Evolutionary conservation across 1,140 invertebrate genomes (phyloP).

Genomic region (Macrosteles quadrilineatus): DNA sequence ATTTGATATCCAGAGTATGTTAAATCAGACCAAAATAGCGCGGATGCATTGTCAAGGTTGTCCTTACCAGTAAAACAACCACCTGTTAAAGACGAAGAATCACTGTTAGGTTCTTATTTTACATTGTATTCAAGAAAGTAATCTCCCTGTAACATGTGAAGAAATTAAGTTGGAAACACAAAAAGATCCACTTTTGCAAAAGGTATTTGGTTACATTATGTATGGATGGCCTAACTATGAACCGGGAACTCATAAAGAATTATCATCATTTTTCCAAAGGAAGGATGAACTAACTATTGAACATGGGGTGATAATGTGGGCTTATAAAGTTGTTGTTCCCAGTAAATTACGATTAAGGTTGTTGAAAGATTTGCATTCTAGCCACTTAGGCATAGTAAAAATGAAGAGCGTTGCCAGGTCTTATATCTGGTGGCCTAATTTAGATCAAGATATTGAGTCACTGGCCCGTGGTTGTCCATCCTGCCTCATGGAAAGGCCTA

Average conservation of each 20-base stretch:
- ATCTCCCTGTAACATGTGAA: slow-evolving; percentile 3
- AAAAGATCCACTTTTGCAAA: slow-evolving; percentile 15
- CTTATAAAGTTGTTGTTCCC: slow-evolving; percentile 28
- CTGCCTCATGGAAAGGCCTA: slow-evolving; percentile 6
- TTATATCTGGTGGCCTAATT: too few species aligned
- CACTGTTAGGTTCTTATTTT: slow-evolving; percentile 6
- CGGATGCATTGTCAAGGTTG: slow-evolving; percentile 41
- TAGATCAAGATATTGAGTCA: slow-evolving; percentile 13
- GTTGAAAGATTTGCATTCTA: too few species aligned
- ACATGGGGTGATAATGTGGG: slow-evolving; percentile 15
- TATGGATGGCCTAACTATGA: slow-evolving; percentile 24
- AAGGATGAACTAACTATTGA: slow-evolving; percentile 26
- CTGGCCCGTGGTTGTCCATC: not conserved
- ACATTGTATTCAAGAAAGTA: slow-evolving; percentile 23
- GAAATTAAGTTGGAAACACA: slow-evolving; percentile 23
- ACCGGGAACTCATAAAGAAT: not conserved
- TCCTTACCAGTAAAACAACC: slow-evolving; percentile 29
- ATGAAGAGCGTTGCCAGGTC: too few species aligned
- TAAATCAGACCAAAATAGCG: slow-evolving; percentile 40
- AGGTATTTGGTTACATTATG: not conserved
- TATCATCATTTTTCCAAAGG: slow-evolving; percentile 15
- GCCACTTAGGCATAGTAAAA: too few species aligned
- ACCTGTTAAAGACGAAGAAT: not conserved
- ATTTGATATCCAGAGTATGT: slow-evolving; percentile 36
- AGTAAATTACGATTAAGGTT: slow-evolving; percentile 2